Base-by-base conservation (phyloP, 2,797 vertebrate species). In the Spea hammondii region DNA sequence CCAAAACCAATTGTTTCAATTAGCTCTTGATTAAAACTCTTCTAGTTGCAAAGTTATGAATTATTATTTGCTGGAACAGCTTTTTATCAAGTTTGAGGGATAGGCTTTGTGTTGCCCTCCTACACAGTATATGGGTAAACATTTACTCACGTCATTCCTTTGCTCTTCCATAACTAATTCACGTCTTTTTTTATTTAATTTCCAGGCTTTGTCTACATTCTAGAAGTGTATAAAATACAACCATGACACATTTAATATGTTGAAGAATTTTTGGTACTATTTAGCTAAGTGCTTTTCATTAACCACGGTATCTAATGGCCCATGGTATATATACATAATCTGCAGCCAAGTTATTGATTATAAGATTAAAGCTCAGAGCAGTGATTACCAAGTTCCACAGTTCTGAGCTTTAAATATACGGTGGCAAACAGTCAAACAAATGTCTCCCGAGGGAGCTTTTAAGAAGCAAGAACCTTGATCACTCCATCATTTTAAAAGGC, bases 401-500 rank as follows among this genome's bases (percentile, higher is more conserved):
- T 78, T 77, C 59, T 46, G 74, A 82, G 71, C 51, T 77, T 84
- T 83, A 89, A 89, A 81, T 77, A 80, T 54, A 80, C 82, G 83
- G 79, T 60, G 79, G 59, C 55, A 83, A 87, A 84, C 48, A 85
- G 13, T 51, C 66, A 79, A 73, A 81, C 44, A 75, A 82, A 80
- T 60, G 62, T 83, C 48, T 81, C 83, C 76, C 49, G 8, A 44
- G 79, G 78, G 84, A 51, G 84, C 73, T 86, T 85, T 89, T 83
- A 87, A 86, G 85, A 83, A 87, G 72, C 77, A 86, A 77, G 87
- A 82, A 60, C 78, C 77, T 84, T 86, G 88, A 88, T 83, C 80
- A 88, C 75, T 72, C 87, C 82, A 90, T 88, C 83, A 82, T 68
- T 88, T 84, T 79, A 5, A 84, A 86, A 89, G 79, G 47, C 81